Conservation (phyloP, 2,797 vertebrate species). For the Falco novaeseelandiae region DNA sequence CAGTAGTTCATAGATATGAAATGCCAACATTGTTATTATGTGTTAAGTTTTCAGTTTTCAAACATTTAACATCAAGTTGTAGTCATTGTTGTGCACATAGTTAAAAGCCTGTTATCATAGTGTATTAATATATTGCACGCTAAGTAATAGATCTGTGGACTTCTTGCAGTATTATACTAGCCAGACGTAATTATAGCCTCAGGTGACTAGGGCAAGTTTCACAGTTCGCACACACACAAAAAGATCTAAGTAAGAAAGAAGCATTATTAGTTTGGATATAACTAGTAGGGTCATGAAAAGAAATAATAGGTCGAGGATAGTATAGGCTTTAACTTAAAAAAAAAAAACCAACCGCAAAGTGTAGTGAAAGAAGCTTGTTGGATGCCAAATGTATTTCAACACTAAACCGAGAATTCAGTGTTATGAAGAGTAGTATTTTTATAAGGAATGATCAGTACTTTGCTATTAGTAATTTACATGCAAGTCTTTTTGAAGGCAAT, state of each 20-base stretch:
- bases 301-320: background rate
- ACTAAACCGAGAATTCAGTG: background rate
- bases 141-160: background rate
- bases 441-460: background rate
- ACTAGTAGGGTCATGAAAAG: background rate
- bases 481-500: background rate
- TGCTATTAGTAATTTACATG: background rate
- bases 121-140: background rate
- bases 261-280: background rate
- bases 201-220: background rate
- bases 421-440: background rate
- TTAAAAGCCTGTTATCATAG: background rate
- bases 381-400: background rate
- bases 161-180: background rate
- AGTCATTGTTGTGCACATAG: background rate
- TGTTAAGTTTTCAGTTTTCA: background rate
- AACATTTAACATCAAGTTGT: background rate
- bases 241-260: background rate
- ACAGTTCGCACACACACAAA: background rate
- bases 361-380: background rate
- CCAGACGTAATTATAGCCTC: background rate
- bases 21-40: background rate
- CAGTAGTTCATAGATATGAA: background rate
- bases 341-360: background rate
- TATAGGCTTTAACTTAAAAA: background rate